These are phyloP conservation scores for Drosophila navojoa DNA, from an alignment of 1,140 invertebrate genomes.

Conservation along the genomic window DNA sequence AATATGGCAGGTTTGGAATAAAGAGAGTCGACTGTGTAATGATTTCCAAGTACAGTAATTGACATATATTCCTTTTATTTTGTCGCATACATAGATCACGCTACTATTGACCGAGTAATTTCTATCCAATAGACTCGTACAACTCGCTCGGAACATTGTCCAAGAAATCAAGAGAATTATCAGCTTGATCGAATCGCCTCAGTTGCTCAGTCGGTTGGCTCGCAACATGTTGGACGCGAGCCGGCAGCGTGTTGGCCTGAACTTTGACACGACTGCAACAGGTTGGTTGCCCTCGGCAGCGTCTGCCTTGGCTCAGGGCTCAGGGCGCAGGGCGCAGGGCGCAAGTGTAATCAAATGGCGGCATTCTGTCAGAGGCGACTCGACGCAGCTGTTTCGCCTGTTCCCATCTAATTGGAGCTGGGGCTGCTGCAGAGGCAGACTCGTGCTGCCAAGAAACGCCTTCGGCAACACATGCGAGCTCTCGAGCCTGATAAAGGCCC, in stretches of 20 bases:
- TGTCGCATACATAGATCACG: too few relatives aligned
- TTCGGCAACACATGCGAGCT: constrained; percentile 4
- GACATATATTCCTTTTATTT: too few relatives aligned
- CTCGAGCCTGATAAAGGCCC: not conserved
- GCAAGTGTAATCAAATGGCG: constrained; percentile 26
- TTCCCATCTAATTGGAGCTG: constrained; percentile 7
- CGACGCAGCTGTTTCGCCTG: constrained; percentile 49
- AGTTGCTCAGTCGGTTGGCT: constrained; percentile 1
- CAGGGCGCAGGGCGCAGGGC: too few relatives aligned
- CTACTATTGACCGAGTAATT: too few relatives aligned
- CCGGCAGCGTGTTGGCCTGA: constrained; percentile 19
- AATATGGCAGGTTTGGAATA: too few relatives aligned
- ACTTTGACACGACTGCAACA: constrained; percentile 53
- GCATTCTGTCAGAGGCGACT: constrained; percentile 22
- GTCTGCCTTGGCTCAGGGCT: not conserved
- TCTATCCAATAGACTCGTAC: too few relatives aligned
- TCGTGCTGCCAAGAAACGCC: not conserved
- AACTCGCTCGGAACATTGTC: too few relatives aligned
- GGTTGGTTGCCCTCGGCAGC: constrained; percentile 30
- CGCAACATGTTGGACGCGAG: constrained; percentile 40
- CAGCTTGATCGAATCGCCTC: not conserved
- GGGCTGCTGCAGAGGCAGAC: not conserved
- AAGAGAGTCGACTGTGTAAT: too few relatives aligned
- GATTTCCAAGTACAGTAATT: too few relatives aligned
- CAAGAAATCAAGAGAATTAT: too few relatives aligned